Evolutionary conservation across 2,888 invertebrate species (phyloP), one percentile per base, ranked within the genome.

Genomic region (Hirtodrosophila duncani): DNA sequence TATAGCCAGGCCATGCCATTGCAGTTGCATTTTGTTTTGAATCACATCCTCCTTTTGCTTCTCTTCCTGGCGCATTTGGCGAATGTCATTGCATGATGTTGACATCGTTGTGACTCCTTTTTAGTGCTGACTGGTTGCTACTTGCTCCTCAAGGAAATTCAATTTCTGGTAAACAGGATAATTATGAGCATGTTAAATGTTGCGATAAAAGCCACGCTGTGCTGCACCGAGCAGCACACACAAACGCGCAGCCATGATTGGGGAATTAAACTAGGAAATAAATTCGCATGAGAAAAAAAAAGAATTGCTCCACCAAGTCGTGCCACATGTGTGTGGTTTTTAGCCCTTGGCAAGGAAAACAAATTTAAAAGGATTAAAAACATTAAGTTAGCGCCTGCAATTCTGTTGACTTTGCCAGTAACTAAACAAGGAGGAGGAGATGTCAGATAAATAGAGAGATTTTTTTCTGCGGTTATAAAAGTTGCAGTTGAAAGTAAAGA

Each of bases 161-260:
- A 78, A 78, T 78, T 78, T 78, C 82, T 80, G 67, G 78, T 78
- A 78, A 78, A 78, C 78, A 78, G 78, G 78, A 78, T 78, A 78
- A 78, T 78, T 82, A 78, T 82, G 78, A 82, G 70, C 82, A 70
- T 72, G 78, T 80, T 81, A 80, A 78, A 82, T 78, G 82, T 82
- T 66, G 77, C 78, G 78, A 82, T 81, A 78, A 78, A 82, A 79
- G 66, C 75, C 80, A 78, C 79, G 79, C 81, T 75, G 75, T 64
- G 70, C 55, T 79, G 81, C 79, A 65, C 55, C 55, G 36, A 29
- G 45, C 36, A 48, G 26, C 11, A 20, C 9, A 11, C 1, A n/a
- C 30, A 20, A 6, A 50, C 42, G 20, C 31, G 59, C 59, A 48
- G 39, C 50, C 65, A 81, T 79, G 81, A 81, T 77, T 81, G 71